phyloP scores from a whole-genome alignment of 2,888 invertebrate genomes.

The Furcula furcula region DNA sequence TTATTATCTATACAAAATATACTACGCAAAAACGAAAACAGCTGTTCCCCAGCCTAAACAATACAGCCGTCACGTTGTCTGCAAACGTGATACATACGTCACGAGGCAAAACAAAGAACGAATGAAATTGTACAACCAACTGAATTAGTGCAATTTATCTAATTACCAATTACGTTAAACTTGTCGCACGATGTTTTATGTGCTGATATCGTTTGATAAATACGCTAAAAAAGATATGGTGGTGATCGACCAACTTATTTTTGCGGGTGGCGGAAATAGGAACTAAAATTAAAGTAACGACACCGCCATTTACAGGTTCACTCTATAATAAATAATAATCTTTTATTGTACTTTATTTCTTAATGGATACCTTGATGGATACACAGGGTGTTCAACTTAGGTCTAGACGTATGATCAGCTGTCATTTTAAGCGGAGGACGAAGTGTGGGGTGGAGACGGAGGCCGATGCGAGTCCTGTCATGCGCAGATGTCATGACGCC shows the following conservation, averaged over 20 bases:
- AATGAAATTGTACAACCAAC: slow-evolving; percentile 6
- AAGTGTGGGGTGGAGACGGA: slow-evolving; percentile 4
- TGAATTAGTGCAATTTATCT: slow-evolving; percentile 18
- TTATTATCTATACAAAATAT: too few species aligned
- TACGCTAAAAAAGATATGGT: too few species aligned
- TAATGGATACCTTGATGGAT: too few species aligned
- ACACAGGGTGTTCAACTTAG: too few species aligned
- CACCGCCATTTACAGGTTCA: too few species aligned
- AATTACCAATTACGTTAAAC: slow-evolving; percentile 6
- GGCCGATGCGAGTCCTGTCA: slow-evolving; percentile 33
- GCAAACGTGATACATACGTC: slow-evolving; percentile 30
- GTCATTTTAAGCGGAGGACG: slow-evolving; percentile 9
- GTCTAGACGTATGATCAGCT: background rate
- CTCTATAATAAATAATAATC: too few species aligned
- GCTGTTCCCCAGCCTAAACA: slow-evolving; percentile 4
- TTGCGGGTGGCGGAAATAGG: too few species aligned
- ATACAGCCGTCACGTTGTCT: slow-evolving; percentile 28
- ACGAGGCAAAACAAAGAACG: slow-evolving; percentile 7
- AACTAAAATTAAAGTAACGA: too few species aligned
- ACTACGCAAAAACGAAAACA: slow-evolving; percentile 1
- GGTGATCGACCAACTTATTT: too few species aligned
- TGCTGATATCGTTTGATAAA: too few species aligned
- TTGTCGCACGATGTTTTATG: slow-evolving; percentile 1
- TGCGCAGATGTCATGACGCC: slow-evolving; percentile 61
- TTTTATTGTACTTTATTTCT: too few species aligned